phyloP scores from a whole-genome alignment of 2,888 invertebrate genomes.

The Hydrotaea cyrtoneurina region DNA sequence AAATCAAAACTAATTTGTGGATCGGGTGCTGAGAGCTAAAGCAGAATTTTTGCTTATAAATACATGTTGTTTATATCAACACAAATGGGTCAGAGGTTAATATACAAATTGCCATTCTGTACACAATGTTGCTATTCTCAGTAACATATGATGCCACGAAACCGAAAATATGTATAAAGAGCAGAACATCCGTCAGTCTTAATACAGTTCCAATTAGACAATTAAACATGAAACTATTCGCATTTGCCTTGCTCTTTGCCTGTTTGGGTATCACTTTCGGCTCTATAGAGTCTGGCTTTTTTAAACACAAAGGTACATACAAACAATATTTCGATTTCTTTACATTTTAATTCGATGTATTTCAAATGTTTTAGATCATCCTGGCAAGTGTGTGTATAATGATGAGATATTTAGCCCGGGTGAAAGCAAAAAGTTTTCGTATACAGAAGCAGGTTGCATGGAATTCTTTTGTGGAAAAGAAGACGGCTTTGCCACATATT shows the following conservation, averaged over 20 bases:
- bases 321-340: background rate
- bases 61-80: no score
- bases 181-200: no score
- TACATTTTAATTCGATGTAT: background rate
- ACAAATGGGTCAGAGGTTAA: no score
- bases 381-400: background rate
- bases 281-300: background rate
- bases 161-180: no score
- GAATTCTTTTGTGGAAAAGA: background rate
- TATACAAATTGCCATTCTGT: no score
- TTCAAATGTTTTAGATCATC: slow-evolving; percentile 2
- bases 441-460: background rate
- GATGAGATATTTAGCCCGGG: background rate
- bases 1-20: no score
- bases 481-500: no score
- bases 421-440: background rate
- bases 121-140: no score
- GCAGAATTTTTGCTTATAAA: no score
- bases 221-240: background rate
- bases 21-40: no score
- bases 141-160: no score
- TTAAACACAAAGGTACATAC: background rate
- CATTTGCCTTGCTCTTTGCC: background rate
- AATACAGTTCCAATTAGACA: background rate
- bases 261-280: background rate